Conservation (phyloP, 30 jellyfish, hydroid and myxozoan species). For the Cassiopea andromeda region DNA sequence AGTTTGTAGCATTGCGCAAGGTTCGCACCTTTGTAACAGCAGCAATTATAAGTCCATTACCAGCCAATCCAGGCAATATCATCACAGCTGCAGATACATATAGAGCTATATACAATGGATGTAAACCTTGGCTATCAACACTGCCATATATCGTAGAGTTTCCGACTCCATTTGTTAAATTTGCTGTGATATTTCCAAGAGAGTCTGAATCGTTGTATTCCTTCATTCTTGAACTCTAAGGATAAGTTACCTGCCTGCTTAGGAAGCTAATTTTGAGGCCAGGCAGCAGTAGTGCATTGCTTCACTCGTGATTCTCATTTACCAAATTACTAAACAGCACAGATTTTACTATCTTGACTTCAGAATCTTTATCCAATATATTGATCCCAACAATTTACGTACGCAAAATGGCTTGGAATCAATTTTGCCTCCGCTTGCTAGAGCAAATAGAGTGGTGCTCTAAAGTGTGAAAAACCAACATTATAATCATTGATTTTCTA, state of each 20-base stretch:
- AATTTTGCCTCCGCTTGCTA: background rate
- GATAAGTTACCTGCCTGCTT: too few relatives aligned
- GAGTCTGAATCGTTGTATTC: background rate
- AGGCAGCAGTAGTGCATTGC: too few relatives aligned
- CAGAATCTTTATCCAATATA: too few relatives aligned
- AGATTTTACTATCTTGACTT: too few relatives aligned
- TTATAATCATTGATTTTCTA: background rate
- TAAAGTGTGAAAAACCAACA: background rate
- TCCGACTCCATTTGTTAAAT: background rate
- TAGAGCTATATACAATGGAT: constrained; percentile 55
- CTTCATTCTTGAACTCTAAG: background rate
- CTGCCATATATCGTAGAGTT: background rate
- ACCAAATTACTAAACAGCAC: too few relatives aligned
- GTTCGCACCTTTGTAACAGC: constrained; percentile 53
- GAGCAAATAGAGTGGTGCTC: background rate
- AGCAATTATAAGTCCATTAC: constrained; percentile 61
- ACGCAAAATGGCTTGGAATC: background rate
- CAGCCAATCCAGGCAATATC: constrained; percentile 66
- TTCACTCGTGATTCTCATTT: too few relatives aligned
- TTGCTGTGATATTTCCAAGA: constrained; percentile 6
- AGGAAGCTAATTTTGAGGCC: background rate
- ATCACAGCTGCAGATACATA: constrained; percentile 49
- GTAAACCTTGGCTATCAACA: background rate
- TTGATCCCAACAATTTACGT: too few relatives aligned
- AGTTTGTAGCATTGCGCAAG: constrained; percentile 62